These are phyloP conservation scores for Sebastes fasciatus DNA, from an alignment of 2,113 vertebrate genomes.

Conservation along the genomic window DNA sequence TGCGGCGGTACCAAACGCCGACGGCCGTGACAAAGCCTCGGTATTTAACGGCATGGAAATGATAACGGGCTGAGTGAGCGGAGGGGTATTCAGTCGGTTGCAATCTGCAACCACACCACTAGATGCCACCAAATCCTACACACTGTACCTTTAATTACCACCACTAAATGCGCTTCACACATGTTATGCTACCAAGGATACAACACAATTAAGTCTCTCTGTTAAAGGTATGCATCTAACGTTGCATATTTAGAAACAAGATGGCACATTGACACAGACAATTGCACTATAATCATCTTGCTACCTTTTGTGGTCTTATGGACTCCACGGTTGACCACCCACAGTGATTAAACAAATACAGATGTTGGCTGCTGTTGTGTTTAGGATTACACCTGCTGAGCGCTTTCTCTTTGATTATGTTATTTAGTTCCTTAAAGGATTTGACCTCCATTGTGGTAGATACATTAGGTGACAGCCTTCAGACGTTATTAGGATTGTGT, in stretches of 20 bases:
- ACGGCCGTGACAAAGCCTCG: too few relatives aligned
- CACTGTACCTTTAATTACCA: too few relatives aligned
- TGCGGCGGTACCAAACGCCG: too few relatives aligned
- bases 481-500: neutral
- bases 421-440: constrained; percentile 20
- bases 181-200: neutral
- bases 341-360: constrained; percentile 32
- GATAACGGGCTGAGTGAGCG: too few relatives aligned
- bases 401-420: constrained; percentile 13
- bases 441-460: neutral
- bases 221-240: neutral
- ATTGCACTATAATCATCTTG: neutral
- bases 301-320: neutral
- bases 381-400: constrained; percentile 15
- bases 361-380: constrained; percentile 35
- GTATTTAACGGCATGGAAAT: too few relatives aligned
- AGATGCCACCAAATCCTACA: too few relatives aligned
- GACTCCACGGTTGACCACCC: constrained; percentile 21
- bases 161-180: too few relatives aligned
- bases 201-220: neutral
- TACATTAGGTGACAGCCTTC: neutral
- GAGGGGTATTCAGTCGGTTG: too few relatives aligned
- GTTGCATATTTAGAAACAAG: neutral
- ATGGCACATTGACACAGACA: constrained; percentile 2
- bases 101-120: too few relatives aligned